Percentiles rank a stretch among this genome's conserved stretches.
Conservation (phyloP, 37 sponge, comb jelly and placozoan genomes). For the Diacarnus erythraeanus region DNA sequence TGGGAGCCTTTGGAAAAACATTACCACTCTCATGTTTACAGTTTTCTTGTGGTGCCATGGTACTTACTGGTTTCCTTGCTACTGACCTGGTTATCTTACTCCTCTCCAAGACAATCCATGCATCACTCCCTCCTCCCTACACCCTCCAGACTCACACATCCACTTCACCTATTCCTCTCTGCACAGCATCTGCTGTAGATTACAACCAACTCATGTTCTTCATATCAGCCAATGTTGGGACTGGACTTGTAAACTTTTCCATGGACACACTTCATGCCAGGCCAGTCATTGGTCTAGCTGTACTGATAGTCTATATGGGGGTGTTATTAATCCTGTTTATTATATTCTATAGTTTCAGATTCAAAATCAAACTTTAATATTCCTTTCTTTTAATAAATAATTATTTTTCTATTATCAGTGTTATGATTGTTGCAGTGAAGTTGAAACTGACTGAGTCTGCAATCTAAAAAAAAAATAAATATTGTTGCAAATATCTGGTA, state of each 20-base stretch:
- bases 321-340: slow-evolving; percentile 24
- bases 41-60: slow-evolving; percentile 40
- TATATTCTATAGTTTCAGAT: slow-evolving; percentile 19
- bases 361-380: slow-evolving; percentile 77
- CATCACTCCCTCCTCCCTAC: slow-evolving; percentile 6
- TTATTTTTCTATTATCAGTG: too few species aligned
- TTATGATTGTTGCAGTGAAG: too few species aligned
- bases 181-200: slow-evolving; percentile 79
- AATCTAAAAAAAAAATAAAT: too few species aligned
- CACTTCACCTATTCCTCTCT: neutral
- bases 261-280: slow-evolving; percentile 73
- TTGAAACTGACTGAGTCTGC: too few species aligned
- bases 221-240: slow-evolving; percentile 85
- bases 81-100: slow-evolving; percentile 40
- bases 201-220: slow-evolving; percentile 93
- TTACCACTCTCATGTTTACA: slow-evolving; percentile 6
- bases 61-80: slow-evolving; percentile 18
- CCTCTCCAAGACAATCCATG: slow-evolving; percentile 17
- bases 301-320: slow-evolving; percentile 55
- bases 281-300: neutral
- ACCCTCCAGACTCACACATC: neutral
- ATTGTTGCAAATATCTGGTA: too few species aligned
- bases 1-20: neutral
- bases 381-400: too few species aligned
- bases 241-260: slow-evolving; percentile 86